These are phyloP conservation scores for Lagorchestes hirsutus DNA, from an alignment of 2,797 vertebrate genomes.

Conservation along the genomic window DNA sequence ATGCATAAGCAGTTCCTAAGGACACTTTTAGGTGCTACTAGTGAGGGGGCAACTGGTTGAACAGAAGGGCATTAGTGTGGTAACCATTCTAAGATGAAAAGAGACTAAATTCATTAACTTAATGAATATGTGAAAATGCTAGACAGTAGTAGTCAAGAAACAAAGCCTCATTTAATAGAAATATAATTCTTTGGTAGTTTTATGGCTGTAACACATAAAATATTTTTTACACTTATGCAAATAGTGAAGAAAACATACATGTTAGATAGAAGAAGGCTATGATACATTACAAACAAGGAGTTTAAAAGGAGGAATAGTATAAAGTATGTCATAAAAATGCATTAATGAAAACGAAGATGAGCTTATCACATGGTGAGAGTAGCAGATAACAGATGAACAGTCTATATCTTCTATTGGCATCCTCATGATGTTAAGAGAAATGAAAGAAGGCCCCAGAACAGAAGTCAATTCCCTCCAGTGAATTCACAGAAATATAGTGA, in stretches of 20 bases:
- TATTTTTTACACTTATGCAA: background rate
- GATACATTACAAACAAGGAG: background rate
- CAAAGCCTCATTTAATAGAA: background rate
- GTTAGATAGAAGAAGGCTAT: background rate
- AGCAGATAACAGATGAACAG: background rate
- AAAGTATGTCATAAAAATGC: background rate
- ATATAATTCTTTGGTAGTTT: background rate
- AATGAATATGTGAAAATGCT: constrained; percentile 6
- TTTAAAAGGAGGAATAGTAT: background rate
- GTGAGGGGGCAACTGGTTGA: constrained; percentile 21
- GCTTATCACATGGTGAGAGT: background rate
- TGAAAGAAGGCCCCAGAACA: background rate
- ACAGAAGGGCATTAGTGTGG: background rate
- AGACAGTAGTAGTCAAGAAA: background rate
- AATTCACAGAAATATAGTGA: background rate
- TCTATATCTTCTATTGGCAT: background rate
- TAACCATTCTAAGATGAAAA: constrained; percentile 8
- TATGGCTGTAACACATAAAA: background rate
- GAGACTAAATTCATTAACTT: constrained; percentile 14
- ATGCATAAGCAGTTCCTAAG: constrained; percentile 29
- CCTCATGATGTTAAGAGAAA: background rate
- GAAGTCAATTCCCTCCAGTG: background rate
- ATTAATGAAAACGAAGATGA: background rate
- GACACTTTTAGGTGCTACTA: background rate
- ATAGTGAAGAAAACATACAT: background rate